Conservation (phyloP, 2,797 vertebrate species). For the Cirrhinus molitorella region DNA sequence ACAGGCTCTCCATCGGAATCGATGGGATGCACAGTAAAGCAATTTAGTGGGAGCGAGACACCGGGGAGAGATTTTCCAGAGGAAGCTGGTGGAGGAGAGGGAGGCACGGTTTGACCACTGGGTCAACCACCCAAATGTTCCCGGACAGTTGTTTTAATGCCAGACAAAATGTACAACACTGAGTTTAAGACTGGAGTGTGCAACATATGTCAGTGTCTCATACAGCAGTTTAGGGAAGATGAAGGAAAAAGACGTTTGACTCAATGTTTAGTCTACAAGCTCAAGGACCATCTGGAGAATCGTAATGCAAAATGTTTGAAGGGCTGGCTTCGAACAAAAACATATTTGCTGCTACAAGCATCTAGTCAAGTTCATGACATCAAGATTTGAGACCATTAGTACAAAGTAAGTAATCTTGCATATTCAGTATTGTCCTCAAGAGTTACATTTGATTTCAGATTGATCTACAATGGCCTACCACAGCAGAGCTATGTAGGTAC, state of each 20-base stretch:
- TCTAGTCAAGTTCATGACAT: neutral
- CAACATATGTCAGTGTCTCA: neutral
- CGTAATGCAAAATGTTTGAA: no score
- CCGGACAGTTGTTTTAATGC: neutral
- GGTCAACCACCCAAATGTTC: slow-evolving; percentile 2
- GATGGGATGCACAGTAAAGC: slow-evolving; percentile 80
- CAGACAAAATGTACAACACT: neutral
- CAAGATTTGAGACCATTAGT: neutral
- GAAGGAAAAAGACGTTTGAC: neutral
- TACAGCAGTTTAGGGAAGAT: neutral
- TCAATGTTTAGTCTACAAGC: neutral
- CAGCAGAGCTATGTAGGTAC: no score
- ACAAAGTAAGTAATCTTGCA: neutral
- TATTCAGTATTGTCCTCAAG: neutral
- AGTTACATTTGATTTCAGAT: neutral
- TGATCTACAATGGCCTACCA: neutral
- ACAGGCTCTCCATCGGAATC: slow-evolving; percentile 73
- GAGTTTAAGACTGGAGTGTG: neutral
- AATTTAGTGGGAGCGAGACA: slow-evolving; percentile 68
- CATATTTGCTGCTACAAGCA: neutral
- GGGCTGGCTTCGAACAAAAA: neutral
- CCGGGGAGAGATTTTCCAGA: slow-evolving; percentile 61
- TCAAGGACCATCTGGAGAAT: neutral
- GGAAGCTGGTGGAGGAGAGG: slow-evolving; percentile 30
- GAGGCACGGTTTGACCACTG: neutral